These are phyloP conservation scores for Acanthurus tractus DNA, from an alignment of 2,797 vertebrate species.

Conservation along the genomic window DNA sequence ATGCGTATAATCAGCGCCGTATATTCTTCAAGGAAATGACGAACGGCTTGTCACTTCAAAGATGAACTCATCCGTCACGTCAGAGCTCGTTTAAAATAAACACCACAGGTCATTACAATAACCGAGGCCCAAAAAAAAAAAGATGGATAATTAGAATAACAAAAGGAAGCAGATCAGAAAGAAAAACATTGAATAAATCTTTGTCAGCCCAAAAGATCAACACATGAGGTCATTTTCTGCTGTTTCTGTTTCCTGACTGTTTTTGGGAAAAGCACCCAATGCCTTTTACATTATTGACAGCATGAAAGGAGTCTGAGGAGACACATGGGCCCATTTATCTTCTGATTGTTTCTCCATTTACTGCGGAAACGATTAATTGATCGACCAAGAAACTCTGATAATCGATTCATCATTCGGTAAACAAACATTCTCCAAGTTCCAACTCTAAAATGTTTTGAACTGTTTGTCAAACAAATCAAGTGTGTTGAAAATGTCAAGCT, in stretches of 20 bases:
- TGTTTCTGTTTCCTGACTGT: not conserved
- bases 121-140: not conserved
- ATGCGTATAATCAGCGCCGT: constrained; percentile 2
- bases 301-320: not conserved
- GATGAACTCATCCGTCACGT: constrained; percentile 1
- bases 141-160: not conserved
- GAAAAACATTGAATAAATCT: not conserved
- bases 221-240: not conserved
- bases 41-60: constrained; percentile 40
- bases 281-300: not conserved
- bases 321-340: not conserved
- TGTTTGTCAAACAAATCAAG: too few relatives aligned
- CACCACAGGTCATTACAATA: not conserved
- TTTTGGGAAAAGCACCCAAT: not conserved
- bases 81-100: not conserved
- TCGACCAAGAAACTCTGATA: too few relatives aligned
- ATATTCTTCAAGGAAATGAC: constrained; percentile 6
- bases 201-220: too few relatives aligned
- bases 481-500: too few relatives aligned
- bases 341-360: not conserved
- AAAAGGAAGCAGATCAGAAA: not conserved
- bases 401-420: too few relatives aligned
- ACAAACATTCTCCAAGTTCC: too few relatives aligned
- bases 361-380: not conserved
- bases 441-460: too few relatives aligned